Base-by-base conservation (phyloP, 2,113 vertebrate species). In the Glaucidium brasilianum region DNA sequence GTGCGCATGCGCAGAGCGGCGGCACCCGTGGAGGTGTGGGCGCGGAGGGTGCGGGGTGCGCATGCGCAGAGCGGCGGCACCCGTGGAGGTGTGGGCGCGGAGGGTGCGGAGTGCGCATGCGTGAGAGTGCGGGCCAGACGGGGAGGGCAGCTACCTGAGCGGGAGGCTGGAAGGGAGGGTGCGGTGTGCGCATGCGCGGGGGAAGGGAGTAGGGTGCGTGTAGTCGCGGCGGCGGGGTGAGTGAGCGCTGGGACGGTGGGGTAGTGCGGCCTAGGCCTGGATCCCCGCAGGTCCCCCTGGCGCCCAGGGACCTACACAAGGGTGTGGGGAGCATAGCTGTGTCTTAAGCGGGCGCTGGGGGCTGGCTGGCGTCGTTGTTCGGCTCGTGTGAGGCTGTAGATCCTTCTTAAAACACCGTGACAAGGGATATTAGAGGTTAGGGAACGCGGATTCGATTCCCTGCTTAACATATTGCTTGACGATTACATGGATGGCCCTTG, bases 201-300 rank as follows among this genome's bases (percentile, higher is more conserved):
- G 45, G 5, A 6, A 21, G 18, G 16, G 15, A 2, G 49, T 3
- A 29, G 67, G 53, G 35, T 34, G 34, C 12, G 32, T 45, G 39
- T 39, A 39, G 12, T 16, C 43, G 16, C 43, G 43, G 43, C 26
- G 26, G 75, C 27, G 56, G 9, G 47, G 63, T 49, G 64, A 56
- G 50, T 80, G 62, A 2, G 27, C 26, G 43, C 3, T 1, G 34
- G 43, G 41, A 22, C 1, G 11, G n/a, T 1, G 26, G n/a, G 22
- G n/a, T 3, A 1, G 23, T 2, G n/a, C 12, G n/a, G 34, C 16
- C 15, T 3, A 2, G 18, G 49, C 3, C 9, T 7, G 2, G 25
- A 11, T 10, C 25, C 4, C 12, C 11, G 18, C 17, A 9, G 47
- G n/a, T 12, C 12, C 5, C 16, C 16, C 11, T 34, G 22, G 39